phyloP scores from a whole-genome alignment of 1,140 invertebrate genomes.

The Drosophila malerkotliana region DNA sequence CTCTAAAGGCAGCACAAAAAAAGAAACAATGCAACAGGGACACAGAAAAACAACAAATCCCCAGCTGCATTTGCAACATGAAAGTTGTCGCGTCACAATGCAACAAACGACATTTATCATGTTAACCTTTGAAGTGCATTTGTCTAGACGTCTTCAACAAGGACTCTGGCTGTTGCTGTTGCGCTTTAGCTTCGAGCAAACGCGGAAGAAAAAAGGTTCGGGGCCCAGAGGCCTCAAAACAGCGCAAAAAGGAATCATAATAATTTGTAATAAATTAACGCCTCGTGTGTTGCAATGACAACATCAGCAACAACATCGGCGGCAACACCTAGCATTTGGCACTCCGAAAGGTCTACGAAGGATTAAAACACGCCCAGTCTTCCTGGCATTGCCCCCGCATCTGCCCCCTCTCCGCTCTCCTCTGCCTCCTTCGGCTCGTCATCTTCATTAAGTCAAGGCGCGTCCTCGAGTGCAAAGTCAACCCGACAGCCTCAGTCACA shows the following conservation, averaged over 20 bases:
- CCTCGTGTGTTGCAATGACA: conserved; percentile 56
- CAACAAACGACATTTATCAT: conserved; percentile 82
- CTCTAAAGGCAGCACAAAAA: conserved; percentile 25
- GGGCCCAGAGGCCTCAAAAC: conserved; percentile 13
- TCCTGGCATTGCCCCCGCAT: conserved; percentile 14
- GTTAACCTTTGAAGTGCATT: conserved; percentile 83
- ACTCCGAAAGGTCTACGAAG: conserved; percentile 40
- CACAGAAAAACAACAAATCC: conserved; percentile 53
- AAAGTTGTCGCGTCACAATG: conserved; percentile 74
- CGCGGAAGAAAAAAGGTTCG: conserved; percentile 36
- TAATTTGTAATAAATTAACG: conserved; percentile 83
- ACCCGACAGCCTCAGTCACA: conserved; percentile 42
- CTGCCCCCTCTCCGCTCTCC: background rate
- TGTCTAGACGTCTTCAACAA: conserved; percentile 82
- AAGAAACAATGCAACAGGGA: conserved; percentile 36
- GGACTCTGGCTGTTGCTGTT: conserved; percentile 49
- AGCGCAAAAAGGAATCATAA: conserved; percentile 74
- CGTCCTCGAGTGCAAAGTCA: conserved; percentile 65
- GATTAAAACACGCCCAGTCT: conserved; percentile 63
- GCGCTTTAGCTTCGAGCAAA: conserved; percentile 24
- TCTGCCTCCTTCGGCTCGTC: conserved; percentile 44
- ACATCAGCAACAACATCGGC: conserved; percentile 37
- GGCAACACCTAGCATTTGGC: conserved; percentile 51
- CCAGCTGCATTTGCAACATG: conserved; percentile 53
- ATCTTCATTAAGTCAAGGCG: conserved; percentile 80